Conservation (phyloP, 2,797 vertebrate genomes). For the Malacoraja senta region DNA sequence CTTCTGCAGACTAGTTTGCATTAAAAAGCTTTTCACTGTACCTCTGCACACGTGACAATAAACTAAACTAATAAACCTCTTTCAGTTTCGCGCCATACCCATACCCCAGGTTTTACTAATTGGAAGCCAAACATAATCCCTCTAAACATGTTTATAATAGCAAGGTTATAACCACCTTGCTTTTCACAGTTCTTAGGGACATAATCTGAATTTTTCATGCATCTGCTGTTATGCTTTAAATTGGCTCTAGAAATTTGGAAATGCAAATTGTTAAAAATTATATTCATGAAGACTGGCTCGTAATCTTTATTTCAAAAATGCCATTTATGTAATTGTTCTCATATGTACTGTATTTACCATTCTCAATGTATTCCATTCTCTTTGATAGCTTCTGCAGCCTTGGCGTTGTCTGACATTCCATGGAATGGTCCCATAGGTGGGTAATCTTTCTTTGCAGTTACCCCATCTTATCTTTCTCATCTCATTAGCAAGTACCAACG, state of each 20-base stretch:
- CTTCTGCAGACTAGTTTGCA: no score
- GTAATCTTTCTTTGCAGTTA: slow-evolving; percentile 42
- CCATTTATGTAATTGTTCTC: background rate
- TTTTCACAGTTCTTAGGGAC: background rate
- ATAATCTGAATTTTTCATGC: background rate
- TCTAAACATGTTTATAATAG: background rate
- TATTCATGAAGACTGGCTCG: no score
- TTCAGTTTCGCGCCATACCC: background rate
- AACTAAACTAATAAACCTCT: background rate
- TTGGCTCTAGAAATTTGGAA: background rate
- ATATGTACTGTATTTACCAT: background rate
- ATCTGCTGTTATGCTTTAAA: background rate
- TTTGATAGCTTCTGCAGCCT: slow-evolving; percentile 80
- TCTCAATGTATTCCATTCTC: background rate
- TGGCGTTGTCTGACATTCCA: slow-evolving; percentile 90
- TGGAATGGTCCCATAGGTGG: slow-evolving; percentile 93
- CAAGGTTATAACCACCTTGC: background rate
- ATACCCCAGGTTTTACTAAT: background rate
- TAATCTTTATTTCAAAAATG: background rate
- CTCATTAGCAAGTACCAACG: background rate
- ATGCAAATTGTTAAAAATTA: background rate
- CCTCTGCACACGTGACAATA: no score
- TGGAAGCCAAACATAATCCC: background rate
- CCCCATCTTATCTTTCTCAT: background rate
- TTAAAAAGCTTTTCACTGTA: no score